Evolutionary conservation across 2,888 invertebrate genomes (phyloP), one percentile per base, ranked within the genome.

Genomic region (Eumerus sabulonum): DNA sequence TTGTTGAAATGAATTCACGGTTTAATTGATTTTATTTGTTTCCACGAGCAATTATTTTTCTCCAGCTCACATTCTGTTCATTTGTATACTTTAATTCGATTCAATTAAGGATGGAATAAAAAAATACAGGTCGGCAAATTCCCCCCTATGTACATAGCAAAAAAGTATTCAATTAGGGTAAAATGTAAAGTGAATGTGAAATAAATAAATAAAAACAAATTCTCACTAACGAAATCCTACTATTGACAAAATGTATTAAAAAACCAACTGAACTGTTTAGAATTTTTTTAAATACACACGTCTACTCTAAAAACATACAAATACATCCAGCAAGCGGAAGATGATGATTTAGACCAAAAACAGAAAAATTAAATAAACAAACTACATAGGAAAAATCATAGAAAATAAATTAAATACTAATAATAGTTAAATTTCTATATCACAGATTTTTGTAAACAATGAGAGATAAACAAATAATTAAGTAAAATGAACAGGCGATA

Each of bases 361-460:
- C 19, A 72, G 53, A 72, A 76, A 76, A 66, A 19, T 1, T 16
- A 60, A 50, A 9, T 12, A 56, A 12, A 14, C 19, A 38, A 16
- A 45, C 27, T 9, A 9, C 9, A 4, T 5, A 3, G 11, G 9
- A 35, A 45, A 59, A 13, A 53, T 11, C 14, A 51, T 36, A 53
- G 18, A 14, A 42, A 50, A 50, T 19, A 27, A 13, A 42, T 40
- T 3, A n/a, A 40, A 40, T n/a, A n/a, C n/a, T n/a, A n/a, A n/a
- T n/a, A n/a, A n/a, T n/a, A n/a, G n/a, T n/a, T n/a, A n/a, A n/a
- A 47, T 47, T 27, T 60, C 17, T 72, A 72, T 72, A 67, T 63
- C 77, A 77, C 38, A 57, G n/a, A n/a, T 72, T 67, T 9, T 72
- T 72, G 66, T 72, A 77, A 50, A 38, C n/a, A n/a, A n/a, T n/a